Base-by-base conservation (phyloP, 2,113 vertebrate species). In the Uropsilus gracilis region DNA sequence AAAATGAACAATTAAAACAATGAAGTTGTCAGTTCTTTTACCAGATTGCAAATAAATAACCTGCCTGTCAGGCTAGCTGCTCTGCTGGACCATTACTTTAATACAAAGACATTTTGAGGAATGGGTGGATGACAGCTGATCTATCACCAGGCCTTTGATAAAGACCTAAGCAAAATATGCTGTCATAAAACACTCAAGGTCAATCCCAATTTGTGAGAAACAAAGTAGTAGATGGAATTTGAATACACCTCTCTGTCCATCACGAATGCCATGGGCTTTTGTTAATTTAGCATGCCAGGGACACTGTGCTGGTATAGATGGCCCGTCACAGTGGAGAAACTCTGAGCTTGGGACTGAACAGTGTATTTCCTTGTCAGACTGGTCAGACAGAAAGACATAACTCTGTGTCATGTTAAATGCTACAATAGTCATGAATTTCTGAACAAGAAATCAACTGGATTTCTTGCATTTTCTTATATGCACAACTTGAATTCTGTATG, bases 41-140 rank as follows among this genome's bases (percentile, higher is more conserved):
- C 96, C 89, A 91, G 97, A 98, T 98, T 98, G 97, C 98, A 98
- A 98, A 98, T 98, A 98, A 98, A 98, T 98, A 98, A 97, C 46
- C 1, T 4, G 77, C 75, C 92, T 97, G 98, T 98, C 98, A 97
- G 86, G 66, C 88, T 72, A 71, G 88, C 1, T 6, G 96, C 96
- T 98, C 97, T 96, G 92, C 97, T 98, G 97, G 95, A 97, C 97
- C 98, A 98, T 98, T 98, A 98, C 97, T 98, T 98, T 91, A 98
- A 96, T 96, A 98, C 97, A 98, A 98, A 98, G 98, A 97, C 95
- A 42, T 98, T 98, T 97, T 17, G 14, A 97, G 91, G 94, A 96
- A 86, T 85, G 88, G 90, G 89, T 72, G 26, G 59, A 20, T 96
- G 98, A 91, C 97, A 97, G 97, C 96, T 97, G 97, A 98, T 98